phyloP scores from a whole-genome alignment of 92 coral and sea anemone genomes.

The Actinernus sp. region DNA sequence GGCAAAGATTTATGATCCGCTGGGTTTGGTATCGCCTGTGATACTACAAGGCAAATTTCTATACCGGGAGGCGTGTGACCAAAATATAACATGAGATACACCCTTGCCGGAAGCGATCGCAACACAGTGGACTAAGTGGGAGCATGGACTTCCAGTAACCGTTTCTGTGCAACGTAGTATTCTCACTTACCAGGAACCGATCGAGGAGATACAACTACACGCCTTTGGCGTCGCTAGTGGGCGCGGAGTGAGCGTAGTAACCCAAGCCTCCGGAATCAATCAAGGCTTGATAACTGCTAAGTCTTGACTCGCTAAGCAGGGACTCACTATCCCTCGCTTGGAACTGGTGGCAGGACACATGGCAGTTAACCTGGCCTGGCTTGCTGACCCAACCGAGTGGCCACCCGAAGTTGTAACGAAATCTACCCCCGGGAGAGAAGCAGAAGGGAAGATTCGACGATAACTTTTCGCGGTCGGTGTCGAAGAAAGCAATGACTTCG shows the following conservation, averaged over 20 bases:
- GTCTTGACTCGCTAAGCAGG: slow-evolving; percentile 10
- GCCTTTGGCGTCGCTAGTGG: background rate
- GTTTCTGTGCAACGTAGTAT: background rate
- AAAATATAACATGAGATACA: background rate
- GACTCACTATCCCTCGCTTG: background rate
- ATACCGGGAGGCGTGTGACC: background rate
- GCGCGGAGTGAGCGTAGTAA: background rate
- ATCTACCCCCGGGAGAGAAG: slow-evolving; percentile 18
- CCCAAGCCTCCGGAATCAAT: slow-evolving; percentile 3
- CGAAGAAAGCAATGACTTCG: slow-evolving; percentile 34
- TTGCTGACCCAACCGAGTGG: slow-evolving; percentile 52
- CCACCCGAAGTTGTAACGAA: slow-evolving; percentile 49
- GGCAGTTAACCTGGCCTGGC: slow-evolving; percentile 35
- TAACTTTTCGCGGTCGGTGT: slow-evolving; percentile 56
- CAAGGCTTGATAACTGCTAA: slow-evolving; percentile 10
- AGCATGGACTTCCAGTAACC: background rate
- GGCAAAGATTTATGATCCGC: background rate
- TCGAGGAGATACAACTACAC: background rate
- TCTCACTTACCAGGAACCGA: background rate
- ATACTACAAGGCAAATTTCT: background rate
- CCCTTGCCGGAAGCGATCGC: background rate
- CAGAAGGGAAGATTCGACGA: slow-evolving; percentile 63
- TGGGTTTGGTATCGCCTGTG: background rate
- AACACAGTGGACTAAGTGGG: background rate
- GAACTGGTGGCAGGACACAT: background rate